These are phyloP conservation scores for Trididemnum nubilum DNA, from an alignment of 23 tunicate species.

Conservation along the genomic window DNA sequence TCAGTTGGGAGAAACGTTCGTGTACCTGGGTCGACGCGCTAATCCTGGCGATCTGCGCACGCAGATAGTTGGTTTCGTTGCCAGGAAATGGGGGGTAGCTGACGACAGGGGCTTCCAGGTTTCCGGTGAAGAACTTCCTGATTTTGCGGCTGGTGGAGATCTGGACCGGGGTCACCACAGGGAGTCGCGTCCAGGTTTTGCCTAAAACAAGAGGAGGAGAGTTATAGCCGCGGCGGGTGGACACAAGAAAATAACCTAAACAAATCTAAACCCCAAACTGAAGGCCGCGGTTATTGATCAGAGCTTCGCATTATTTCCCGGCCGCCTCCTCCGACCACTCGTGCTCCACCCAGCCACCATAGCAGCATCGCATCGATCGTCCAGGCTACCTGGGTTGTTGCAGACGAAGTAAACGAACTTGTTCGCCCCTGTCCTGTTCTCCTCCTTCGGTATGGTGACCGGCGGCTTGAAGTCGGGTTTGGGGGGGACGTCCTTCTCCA, in stretches of 20 bases:
- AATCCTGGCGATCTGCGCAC: slow-evolving; percentile 85
- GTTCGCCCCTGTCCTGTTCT: slow-evolving; percentile 73
- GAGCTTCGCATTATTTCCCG: too few species aligned
- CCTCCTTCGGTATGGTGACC: slow-evolving; percentile 88
- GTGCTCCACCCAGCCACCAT: too few species aligned
- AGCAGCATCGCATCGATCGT: not conserved
- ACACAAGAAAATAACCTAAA: not conserved
- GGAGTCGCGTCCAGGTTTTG: slow-evolving; percentile 78
- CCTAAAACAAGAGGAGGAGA: slow-evolving; percentile 5
- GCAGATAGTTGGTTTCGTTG: slow-evolving; percentile 74
- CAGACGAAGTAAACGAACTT: slow-evolving; percentile 94
- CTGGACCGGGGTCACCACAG: slow-evolving; percentile 79
- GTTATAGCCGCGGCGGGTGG: not conserved
- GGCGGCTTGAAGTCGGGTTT: slow-evolving; percentile 94
- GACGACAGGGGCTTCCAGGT: slow-evolving; percentile 64
- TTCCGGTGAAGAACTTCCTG: slow-evolving; percentile 84
- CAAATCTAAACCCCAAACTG: too few species aligned
- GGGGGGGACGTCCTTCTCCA: slow-evolving; percentile 83
- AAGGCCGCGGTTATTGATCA: too few species aligned
- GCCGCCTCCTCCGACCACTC: too few species aligned
- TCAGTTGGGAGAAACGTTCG: too few species aligned
- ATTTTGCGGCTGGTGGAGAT: slow-evolving; percentile 49
- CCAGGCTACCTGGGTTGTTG: slow-evolving; percentile 82
- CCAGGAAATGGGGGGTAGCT: slow-evolving; percentile 91
- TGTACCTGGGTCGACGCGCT: slow-evolving; percentile 84